phyloP scores from a whole-genome alignment of 2,797 vertebrate species.

The Ammospiza maritima region DNA sequence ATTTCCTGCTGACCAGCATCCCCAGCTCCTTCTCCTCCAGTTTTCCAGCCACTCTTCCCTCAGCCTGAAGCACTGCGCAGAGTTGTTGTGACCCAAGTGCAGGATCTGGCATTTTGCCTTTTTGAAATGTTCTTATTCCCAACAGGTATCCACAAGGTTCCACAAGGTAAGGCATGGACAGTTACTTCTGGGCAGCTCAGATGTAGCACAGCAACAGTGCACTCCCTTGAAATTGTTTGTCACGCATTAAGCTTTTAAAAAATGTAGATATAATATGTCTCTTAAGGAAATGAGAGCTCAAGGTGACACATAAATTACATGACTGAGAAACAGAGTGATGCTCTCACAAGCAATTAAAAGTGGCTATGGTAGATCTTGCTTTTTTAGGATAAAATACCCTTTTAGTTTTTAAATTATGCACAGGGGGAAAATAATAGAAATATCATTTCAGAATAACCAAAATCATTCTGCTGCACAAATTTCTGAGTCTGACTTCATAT shows the following conservation, averaged over 20 bases:
- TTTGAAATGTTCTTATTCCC: neutral
- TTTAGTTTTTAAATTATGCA: neutral
- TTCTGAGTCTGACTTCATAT: neutral
- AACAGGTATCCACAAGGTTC: neutral
- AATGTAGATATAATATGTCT: neutral
- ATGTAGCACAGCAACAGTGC: neutral
- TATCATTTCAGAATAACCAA: neutral
- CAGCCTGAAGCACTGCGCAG: neutral
- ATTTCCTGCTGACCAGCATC: neutral
- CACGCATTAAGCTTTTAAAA: neutral
- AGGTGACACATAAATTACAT: neutral
- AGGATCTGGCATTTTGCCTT: neutral
- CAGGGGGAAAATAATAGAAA: neutral
- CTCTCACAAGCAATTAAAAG: neutral
- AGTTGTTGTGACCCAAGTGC: neutral
- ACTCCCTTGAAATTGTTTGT: slow-evolving; percentile 1
- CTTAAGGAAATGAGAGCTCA: slow-evolving; percentile 26
- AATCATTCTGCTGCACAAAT: neutral
- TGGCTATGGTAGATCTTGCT: neutral
- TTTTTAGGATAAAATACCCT: neutral
- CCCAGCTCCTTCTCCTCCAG: neutral
- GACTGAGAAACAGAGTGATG: neutral
- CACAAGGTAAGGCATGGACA: neutral
- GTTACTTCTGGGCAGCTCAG: neutral
- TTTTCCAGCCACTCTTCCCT: neutral